phyloP scores from a whole-genome alignment of 2,888 invertebrate genomes.

The Crematogaster levior region DNA sequence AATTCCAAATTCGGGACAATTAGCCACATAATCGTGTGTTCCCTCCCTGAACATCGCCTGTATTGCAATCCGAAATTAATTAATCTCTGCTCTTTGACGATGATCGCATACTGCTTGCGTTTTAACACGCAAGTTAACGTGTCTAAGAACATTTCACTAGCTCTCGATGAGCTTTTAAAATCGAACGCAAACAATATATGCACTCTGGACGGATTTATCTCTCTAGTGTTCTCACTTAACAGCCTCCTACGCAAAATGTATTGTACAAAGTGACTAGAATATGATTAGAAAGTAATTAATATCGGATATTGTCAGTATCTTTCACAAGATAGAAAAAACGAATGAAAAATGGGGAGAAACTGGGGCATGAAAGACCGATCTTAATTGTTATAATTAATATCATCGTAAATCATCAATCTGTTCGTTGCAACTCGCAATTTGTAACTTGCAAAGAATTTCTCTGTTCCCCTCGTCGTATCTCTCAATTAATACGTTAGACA shows the following conservation, averaged over 20 bases:
- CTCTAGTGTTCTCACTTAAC: not conserved
- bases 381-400: not conserved
- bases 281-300: not conserved
- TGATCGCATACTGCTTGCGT: conserved; percentile 5
- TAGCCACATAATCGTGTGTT: conserved; percentile 28
- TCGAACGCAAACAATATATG: not conserved
- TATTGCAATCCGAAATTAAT: conserved; percentile 36
- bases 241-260: not conserved
- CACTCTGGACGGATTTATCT: not conserved
- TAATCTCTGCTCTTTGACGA: conserved; percentile 42
- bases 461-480: not conserved
- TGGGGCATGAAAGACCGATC: not conserved
- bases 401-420: not conserved
- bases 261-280: not conserved
- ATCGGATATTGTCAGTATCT: not conserved
- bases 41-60: not conserved
- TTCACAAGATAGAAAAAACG: not conserved
- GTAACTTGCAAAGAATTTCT: not conserved
- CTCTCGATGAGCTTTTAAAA: not conserved
- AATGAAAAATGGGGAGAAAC: not conserved
- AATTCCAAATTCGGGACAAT: conserved; percentile 44
- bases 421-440: not conserved
- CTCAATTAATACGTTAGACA: conserved; percentile 8
- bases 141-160: not conserved
- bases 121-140: conserved; percentile 26